Evolutionary conservation across 2,888 invertebrate genomes (phyloP).

Genomic region (Cerastoderma edule): DNA sequence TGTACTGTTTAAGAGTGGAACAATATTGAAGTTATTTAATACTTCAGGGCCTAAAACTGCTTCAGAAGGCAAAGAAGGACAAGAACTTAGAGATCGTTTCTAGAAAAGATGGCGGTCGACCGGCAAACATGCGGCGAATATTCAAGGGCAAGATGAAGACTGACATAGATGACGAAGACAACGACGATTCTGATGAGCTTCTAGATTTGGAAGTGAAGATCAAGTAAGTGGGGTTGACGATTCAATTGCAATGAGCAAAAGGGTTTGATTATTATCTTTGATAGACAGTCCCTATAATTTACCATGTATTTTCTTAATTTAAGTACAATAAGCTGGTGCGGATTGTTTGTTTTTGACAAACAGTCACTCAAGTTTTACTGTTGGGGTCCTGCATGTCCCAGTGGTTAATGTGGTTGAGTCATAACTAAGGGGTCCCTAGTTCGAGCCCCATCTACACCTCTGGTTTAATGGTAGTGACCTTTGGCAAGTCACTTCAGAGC

Average conservation of each 20-base stretch:
- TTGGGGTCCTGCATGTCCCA: too few relatives aligned
- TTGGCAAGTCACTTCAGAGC: too few relatives aligned
- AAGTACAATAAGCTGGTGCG: too few relatives aligned
- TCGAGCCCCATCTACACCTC: too few relatives aligned
- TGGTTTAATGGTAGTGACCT: too few relatives aligned
- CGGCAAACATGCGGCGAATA: slow-evolving; percentile 71
- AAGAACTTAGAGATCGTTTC: slow-evolving; percentile 74
- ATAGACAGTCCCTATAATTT: neutral
- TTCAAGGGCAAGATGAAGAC: slow-evolving; percentile 70
- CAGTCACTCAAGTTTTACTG: too few relatives aligned
- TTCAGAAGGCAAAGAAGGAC: slow-evolving; percentile 82
- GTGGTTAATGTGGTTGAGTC: too few relatives aligned
- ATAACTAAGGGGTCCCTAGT: too few relatives aligned
- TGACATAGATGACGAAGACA: slow-evolving; percentile 73
- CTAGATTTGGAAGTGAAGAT: slow-evolving; percentile 84
- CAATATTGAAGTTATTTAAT: neutral
- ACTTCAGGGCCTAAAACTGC: slow-evolving; percentile 80
- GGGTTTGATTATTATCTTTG: neutral
- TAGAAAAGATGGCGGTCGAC: slow-evolving; percentile 67
- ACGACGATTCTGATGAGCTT: slow-evolving; percentile 83
- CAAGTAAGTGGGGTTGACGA: slow-evolving; percentile 76
- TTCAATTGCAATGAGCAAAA: too few relatives aligned
- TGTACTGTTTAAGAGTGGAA: too few relatives aligned
- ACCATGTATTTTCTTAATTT: too few relatives aligned
- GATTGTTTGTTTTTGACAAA: too few relatives aligned